Conservation (phyloP, 2,113 vertebrate genomes). For the Hyperopisus bebe region DNA sequence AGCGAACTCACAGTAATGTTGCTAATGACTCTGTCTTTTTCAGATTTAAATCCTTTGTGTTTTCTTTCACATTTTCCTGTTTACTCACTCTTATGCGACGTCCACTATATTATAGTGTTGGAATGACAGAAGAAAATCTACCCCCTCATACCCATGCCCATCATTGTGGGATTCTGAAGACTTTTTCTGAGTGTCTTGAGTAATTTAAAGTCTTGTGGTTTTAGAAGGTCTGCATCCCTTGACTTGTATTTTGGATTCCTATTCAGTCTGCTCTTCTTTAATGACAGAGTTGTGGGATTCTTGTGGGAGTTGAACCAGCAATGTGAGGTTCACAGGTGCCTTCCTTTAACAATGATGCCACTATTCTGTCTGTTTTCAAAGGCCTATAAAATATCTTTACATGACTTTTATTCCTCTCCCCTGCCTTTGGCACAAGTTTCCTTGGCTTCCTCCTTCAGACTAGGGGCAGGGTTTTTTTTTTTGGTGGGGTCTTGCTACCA, state of each 20-base stretch:
- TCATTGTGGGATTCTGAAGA: not conserved
- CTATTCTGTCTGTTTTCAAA: not conserved
- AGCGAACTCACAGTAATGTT: not conserved
- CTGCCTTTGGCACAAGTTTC: not conserved
- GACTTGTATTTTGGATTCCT: not conserved
- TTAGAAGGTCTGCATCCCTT: not conserved
- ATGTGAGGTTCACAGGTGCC: not conserved
- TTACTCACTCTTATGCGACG: not conserved
- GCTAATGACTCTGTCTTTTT: not conserved
- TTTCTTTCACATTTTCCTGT: not conserved
- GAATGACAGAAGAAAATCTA: not conserved
- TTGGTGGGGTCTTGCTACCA: not conserved
- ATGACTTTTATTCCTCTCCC: not conserved
- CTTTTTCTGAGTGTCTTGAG: not conserved
- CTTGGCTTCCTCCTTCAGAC: not conserved
- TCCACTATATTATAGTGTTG: not conserved
- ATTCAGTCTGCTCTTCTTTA: no score
- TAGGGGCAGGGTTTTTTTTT: not conserved
- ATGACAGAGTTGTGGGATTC: no score
- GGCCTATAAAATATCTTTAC: not conserved
- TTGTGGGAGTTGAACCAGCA: not conserved
- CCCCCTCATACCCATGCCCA: not conserved
- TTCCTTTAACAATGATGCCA: not conserved
- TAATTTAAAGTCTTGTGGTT: not conserved
- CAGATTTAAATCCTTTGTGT: not conserved